Percentiles rank a stretch among this genome's conserved stretches.
Conservation (phyloP, 2,888 invertebrate genomes). For the Chloroclystis v-ata region DNA sequence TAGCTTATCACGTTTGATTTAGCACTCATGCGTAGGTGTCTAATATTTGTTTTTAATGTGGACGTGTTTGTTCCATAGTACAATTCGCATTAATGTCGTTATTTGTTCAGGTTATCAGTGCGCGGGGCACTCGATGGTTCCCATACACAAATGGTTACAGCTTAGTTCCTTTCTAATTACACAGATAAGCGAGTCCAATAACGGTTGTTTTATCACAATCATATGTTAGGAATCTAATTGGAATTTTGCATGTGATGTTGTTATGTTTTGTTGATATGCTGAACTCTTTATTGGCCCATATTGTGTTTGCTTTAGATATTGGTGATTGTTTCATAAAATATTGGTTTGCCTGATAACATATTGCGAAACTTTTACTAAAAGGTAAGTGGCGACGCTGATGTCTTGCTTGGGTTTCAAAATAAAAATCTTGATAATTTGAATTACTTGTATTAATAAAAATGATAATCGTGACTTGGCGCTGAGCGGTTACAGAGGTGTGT, state of each 20-base stretch:
- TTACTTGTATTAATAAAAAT: too few relatives aligned
- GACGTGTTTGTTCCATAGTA: neutral
- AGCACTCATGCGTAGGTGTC: neutral
- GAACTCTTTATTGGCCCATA: conserved; percentile 74
- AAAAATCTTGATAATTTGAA: too few relatives aligned
- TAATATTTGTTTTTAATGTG: neutral
- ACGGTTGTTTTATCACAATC: conserved; percentile 74
- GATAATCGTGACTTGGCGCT: too few relatives aligned
- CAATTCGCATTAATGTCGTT: conserved; percentile 25
- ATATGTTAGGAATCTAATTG: conserved; percentile 76
- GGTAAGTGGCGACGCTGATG: conserved; percentile 1
- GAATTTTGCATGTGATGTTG: conserved; percentile 62
- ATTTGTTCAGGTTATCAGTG: conserved; percentile 51
- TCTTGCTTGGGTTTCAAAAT: too few relatives aligned
- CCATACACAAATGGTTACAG: conserved; percentile 74
- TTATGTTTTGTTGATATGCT: conserved; percentile 58
- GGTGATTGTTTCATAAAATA: conserved; percentile 61
- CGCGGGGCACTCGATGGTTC: conserved; percentile 61
- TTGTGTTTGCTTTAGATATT: conserved; percentile 74
- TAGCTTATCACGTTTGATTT: neutral
- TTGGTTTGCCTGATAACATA: conserved; percentile 52
- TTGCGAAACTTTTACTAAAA: conserved; percentile 23
- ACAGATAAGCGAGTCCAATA: conserved; percentile 74
- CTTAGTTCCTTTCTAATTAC: conserved; percentile 77
- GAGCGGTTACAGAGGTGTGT: too few relatives aligned